A percentile compares a stretch with the other conserved stretches of the same genome.
Conservation (phyloP, 2,888 invertebrate genomes). For the Emmelina monodactyla region DNA sequence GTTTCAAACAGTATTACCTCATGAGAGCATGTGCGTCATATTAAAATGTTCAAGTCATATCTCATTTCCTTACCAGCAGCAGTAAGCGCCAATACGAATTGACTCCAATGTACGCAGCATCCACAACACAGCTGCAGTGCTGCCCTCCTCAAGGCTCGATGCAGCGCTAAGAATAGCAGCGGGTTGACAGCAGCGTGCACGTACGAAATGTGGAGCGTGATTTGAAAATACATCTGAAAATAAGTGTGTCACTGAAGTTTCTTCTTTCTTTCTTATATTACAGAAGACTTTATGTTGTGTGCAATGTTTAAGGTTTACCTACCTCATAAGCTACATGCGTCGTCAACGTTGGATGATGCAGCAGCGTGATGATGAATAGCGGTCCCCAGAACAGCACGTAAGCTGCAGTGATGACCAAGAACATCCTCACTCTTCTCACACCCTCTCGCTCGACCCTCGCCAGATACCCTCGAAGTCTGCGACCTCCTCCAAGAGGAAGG, state of each 20-base stretch:
- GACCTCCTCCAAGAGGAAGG: constrained; percentile 71
- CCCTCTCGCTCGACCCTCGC: constrained; percentile 82
- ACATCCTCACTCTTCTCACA: constrained; percentile 84
- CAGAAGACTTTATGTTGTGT: no score
- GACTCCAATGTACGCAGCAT: constrained; percentile 71
- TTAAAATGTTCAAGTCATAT: no score
- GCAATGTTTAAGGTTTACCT: no score
- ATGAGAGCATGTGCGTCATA: no score
- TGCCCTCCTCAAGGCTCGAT: constrained; percentile 77
- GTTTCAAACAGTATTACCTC: no score
- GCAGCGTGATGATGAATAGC: constrained; percentile 83
- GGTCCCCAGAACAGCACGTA: constrained; percentile 93
- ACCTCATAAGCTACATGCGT: constrained; percentile 80
- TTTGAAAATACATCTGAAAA: constrained; percentile 67
- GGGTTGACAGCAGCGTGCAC: constrained; percentile 88
- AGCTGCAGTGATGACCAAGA: constrained; percentile 82
- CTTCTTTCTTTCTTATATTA: no score
- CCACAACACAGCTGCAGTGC: constrained; percentile 79
- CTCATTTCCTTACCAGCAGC: constrained; percentile 54
- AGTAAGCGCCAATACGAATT: constrained; percentile 64
- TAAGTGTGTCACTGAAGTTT: no score
- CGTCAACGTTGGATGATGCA: constrained; percentile 77
- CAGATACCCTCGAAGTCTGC: constrained; percentile 78
- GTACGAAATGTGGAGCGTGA: constrained; percentile 86
- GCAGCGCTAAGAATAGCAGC: constrained; percentile 78